phyloP scores from a whole-genome alignment of 2,888 invertebrate genomes.

The Plebejus anna region DNA sequence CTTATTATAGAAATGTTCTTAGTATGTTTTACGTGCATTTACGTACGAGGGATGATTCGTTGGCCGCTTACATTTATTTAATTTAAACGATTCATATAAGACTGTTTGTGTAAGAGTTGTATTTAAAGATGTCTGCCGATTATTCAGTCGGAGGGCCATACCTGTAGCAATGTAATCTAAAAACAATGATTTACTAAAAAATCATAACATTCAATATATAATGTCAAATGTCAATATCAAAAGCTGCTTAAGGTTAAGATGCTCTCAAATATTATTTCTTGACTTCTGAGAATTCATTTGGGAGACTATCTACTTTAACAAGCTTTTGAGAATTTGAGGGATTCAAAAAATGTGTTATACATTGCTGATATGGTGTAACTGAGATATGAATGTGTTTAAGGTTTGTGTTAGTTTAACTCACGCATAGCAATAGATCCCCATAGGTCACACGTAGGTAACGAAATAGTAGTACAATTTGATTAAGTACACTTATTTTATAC shows the following conservation, averaged over 20 bases:
- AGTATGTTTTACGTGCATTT: constrained; percentile 60
- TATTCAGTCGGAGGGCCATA: constrained; percentile 31
- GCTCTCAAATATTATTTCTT: too few relatives aligned
- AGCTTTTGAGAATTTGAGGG: background rate
- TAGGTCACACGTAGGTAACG: constrained; percentile 20
- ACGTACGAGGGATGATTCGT: constrained; percentile 43
- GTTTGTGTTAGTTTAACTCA: constrained; percentile 10
- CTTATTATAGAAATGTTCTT: constrained; percentile 59
- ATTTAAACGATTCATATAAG: constrained; percentile 60
- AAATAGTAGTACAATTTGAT: constrained; percentile 27
- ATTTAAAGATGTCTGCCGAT: constrained; percentile 66
- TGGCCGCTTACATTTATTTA: constrained; percentile 48
- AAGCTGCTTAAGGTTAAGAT: background rate
- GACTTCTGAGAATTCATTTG: background rate
- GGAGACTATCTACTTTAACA: background rate
- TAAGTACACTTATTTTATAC: background rate
- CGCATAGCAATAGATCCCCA: constrained; percentile 21
- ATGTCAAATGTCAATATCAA: background rate
- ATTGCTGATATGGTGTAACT: background rate
- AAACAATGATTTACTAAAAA: background rate
- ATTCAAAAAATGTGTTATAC: background rate
- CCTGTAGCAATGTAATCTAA: background rate
- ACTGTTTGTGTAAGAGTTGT: constrained; percentile 66
- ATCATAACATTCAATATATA: background rate
- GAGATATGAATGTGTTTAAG: constrained; percentile 20